Base-by-base conservation (phyloP, 2,888 invertebrate genomes). In the Hedya salicella region DNA sequence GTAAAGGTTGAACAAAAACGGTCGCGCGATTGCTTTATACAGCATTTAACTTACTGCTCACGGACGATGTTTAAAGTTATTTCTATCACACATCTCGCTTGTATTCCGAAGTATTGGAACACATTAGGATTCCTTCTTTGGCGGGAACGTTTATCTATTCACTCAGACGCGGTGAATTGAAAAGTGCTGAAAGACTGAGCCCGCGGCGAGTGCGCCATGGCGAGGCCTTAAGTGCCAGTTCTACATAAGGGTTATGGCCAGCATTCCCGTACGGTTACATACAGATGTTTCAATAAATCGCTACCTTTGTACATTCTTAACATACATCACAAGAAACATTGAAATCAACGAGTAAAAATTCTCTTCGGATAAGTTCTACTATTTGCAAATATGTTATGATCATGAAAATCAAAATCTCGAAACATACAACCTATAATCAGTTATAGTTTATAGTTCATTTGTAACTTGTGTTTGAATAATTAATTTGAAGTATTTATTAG, bases 121-220 rank as follows among this genome's bases (percentile, higher is more conserved):
- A 30, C 13, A 30, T 40, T 40, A 57, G 44, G 56, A 49, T 54
- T 25, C 54, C 42, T 46, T 54, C 30, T 49, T 48, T 54, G 54
- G 54, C 25, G 25, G 21, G 39, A 36, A 46, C 46, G 49, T 49
- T 49, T 56, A 49, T 40, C 54, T 49, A 42, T 53, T 32, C 42
- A 52, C 16, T 54, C 25, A 52, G 62, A 52, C 44, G 62, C 49
- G 39, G 50, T 36, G 52, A 57, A 65, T 65, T 52, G 59, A 65
- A 65, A 65, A 59, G 52, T 59, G 44, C 44, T 65, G 59, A 59
- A 52, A 59, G 50, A 52, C 63, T 21, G 21, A 32, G 42, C 17
- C 44, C 52, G 57, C 36, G 50, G 14, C 50, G 64, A 36, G 36
- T 13, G 9, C 44, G 17, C 49, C 57, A 50, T 59, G 57, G 57